Percentiles rank a stretch among this genome's conserved stretches.
phyloP scores from a whole-genome alignment of 2,797 vertebrate genomes.

The Tinamus major region DNA sequence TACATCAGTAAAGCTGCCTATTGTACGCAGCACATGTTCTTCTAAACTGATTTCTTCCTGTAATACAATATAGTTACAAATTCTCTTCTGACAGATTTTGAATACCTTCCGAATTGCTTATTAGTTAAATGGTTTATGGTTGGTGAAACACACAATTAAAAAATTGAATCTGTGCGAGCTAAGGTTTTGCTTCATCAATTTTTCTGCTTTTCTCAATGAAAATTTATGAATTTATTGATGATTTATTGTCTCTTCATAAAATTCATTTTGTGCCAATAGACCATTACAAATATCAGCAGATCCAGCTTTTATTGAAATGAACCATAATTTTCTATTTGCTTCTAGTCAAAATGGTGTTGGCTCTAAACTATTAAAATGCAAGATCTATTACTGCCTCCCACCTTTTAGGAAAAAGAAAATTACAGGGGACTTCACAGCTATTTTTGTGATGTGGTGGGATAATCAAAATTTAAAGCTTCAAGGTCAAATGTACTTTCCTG shows the following conservation, averaged over 20 bases:
- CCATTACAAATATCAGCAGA: not conserved
- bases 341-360: not conserved
- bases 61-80: not conserved
- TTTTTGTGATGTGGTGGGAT: not conserved
- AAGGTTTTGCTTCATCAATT: slow-evolving; percentile 54
- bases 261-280: slow-evolving; percentile 36
- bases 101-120: slow-evolving; percentile 11
- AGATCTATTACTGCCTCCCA: not conserved
- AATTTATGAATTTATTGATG: slow-evolving; percentile 47
- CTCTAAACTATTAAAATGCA: not conserved
- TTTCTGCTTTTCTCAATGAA: slow-evolving; percentile 46
- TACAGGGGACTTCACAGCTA: not conserved
- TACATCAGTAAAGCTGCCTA: not conserved
- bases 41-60: not conserved
- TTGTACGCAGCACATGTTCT: not conserved
- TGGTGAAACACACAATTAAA: slow-evolving; percentile 62
- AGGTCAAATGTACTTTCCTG: slow-evolving; percentile 62
- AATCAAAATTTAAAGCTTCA: slow-evolving; percentile 62
- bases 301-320: not conserved
- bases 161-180: slow-evolving; percentile 24
- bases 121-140: slow-evolving; percentile 49
- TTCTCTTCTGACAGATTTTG: slow-evolving; percentile 35
- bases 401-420: not conserved
- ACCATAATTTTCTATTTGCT: not conserved
- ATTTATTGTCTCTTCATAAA: slow-evolving; percentile 32